phyloP scores from a whole-genome alignment of 37 sponge, comb jelly and placozoan species.

The Corticium candelabrum region DNA sequence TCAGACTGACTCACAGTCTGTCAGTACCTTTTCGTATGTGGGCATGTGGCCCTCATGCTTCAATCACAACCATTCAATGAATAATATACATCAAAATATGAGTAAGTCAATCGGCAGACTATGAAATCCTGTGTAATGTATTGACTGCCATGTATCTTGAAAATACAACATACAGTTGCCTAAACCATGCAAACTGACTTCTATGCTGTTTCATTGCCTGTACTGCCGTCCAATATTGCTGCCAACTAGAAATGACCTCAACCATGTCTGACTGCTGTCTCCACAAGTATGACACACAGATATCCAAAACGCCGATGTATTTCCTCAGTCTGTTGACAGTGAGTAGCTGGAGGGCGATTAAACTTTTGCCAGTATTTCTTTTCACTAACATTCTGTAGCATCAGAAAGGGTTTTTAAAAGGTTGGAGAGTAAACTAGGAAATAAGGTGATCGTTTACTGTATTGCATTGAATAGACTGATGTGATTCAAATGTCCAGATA shows the following conservation, averaged over 20 bases:
- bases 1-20: too few species aligned
- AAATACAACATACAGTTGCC: neutral
- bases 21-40: too few species aligned
- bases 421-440: too few species aligned
- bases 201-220: neutral
- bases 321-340: conserved; percentile 13
- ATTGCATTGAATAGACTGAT: conserved; percentile 44
- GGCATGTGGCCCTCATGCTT: too few species aligned
- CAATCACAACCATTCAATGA: too few species aligned
- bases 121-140: neutral
- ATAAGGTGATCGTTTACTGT: neutral
- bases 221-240: neutral
- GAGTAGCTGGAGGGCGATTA: neutral
- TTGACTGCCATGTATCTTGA: neutral
- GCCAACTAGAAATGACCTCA: neutral
- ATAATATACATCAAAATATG: too few species aligned
- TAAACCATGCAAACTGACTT: neutral
- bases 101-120: too few species aligned
- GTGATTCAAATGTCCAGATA: conserved; percentile 90
- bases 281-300: neutral
- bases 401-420: too few species aligned
- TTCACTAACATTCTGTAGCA: neutral
- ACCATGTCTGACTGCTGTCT: too few species aligned
- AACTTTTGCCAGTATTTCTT: neutral
- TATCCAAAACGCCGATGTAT: conserved; percentile 17